Conservation (phyloP, 2,888 invertebrate genomes). For the Volucella inanis region DNA sequence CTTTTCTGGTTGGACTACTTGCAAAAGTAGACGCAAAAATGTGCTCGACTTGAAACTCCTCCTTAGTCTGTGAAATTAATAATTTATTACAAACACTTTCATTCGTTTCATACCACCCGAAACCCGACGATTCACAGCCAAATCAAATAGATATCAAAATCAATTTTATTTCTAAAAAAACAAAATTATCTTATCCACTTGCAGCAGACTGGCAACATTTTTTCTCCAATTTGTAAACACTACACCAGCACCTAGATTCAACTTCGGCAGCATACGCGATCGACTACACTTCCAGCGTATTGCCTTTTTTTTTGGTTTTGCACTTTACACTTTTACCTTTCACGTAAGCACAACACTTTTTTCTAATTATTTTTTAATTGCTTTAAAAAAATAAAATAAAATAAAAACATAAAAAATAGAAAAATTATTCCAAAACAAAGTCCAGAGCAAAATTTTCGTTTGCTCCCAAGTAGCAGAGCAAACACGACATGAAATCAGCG, state of each 20-base stretch:
- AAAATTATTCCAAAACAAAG: slow-evolving; percentile 30
- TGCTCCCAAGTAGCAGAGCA: slow-evolving; percentile 30
- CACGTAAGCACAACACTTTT: slow-evolving; percentile 24
- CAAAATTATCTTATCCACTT: slow-evolving; percentile 48
- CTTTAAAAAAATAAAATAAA: slow-evolving; percentile 8
- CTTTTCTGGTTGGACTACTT: background rate
- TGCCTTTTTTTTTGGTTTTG: slow-evolving; percentile 10
- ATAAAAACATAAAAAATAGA: slow-evolving; percentile 24
- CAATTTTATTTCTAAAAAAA: slow-evolving; percentile 16
- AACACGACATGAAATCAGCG: slow-evolving; percentile 72
- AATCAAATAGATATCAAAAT: slow-evolving; percentile 14
- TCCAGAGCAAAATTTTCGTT: slow-evolving; percentile 29
- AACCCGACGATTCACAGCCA: slow-evolving; percentile 27
- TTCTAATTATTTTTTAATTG: background rate
- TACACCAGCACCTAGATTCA: slow-evolving; percentile 32
- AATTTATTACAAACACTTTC: slow-evolving; percentile 29
- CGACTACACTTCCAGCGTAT: slow-evolving; percentile 27
- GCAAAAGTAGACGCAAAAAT: slow-evolving; percentile 34
- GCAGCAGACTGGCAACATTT: slow-evolving; percentile 49
- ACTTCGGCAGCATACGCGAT: slow-evolving; percentile 11
- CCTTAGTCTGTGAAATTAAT: slow-evolving; percentile 47
- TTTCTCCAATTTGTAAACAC: slow-evolving; percentile 60
- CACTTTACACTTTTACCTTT: slow-evolving; percentile 16
- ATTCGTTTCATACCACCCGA: slow-evolving; percentile 27
- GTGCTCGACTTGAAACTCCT: slow-evolving; percentile 43